Evolutionary conservation across 2,888 invertebrate species (phyloP).

Genomic region (Amphipyra tragopoginis): DNA sequence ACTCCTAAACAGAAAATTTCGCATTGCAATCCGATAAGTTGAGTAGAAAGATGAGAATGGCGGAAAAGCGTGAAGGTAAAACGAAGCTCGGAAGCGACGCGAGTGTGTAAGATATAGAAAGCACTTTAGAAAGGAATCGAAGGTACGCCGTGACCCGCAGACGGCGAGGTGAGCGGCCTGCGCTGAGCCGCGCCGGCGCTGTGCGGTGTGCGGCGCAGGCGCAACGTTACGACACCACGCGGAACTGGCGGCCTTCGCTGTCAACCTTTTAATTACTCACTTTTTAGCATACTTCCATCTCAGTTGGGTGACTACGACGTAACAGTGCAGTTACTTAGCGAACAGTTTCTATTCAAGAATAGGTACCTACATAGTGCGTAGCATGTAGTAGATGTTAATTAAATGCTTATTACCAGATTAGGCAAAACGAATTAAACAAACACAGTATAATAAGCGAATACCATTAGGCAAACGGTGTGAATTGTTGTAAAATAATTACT

Average conservation of each 20-base stretch:
- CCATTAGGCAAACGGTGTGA: constrained; percentile 28
- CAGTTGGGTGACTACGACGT: constrained; percentile 34
- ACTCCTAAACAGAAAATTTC: constrained; percentile 61
- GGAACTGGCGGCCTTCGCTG: constrained; percentile 86
- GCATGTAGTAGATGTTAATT: not conserved
- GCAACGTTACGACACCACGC: constrained; percentile 79
- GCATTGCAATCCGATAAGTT: constrained; percentile 72
- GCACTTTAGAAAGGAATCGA: constrained; percentile 89
- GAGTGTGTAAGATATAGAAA: constrained; percentile 84
- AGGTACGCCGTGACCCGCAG: constrained; percentile 86
- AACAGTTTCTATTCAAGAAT: not conserved
- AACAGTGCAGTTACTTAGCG: not conserved
- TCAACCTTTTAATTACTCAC: constrained; percentile 85
- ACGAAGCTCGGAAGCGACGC: constrained; percentile 72
- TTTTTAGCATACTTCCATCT: constrained; percentile 74
- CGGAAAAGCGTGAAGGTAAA: constrained; percentile 76
- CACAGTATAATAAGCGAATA: constrained; percentile 13
- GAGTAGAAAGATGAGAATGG: constrained; percentile 69
- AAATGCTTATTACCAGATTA: constrained; percentile 4
- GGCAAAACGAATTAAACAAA: constrained; percentile 3
- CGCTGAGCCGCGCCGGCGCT: constrained; percentile 69
- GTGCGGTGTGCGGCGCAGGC: constrained; percentile 40
- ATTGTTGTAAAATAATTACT: constrained; percentile 31
- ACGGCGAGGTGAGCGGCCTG: constrained; percentile 81
- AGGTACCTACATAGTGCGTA: no score